Base-by-base conservation (phyloP, 2,888 invertebrate genomes). In the Dryobota labecula region DNA sequence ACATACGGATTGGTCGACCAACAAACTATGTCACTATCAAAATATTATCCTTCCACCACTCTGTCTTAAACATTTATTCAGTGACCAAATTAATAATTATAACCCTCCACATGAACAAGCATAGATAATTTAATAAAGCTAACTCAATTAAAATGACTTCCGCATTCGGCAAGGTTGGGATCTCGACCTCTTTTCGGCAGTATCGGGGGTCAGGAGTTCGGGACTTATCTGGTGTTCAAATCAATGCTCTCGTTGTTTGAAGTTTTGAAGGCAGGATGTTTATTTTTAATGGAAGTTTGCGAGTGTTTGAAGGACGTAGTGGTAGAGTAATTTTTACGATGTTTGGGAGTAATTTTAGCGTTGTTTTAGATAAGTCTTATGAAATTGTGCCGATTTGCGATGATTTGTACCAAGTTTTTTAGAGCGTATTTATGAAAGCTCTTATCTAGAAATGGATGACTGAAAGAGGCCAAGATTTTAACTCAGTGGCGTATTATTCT, bases 181-280 rank as follows among this genome's bases (percentile, higher is more conserved):
- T 53, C 49, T 51, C 74, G 81, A 49, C 80, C 85, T 71, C 70
- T 71, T 84, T 85, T 81, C 69, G 76, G 69, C 61, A 63, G 57
- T 86, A 78, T 81, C 86, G 43, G 49, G 79, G 85, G 85, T 86
- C 85, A 76, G 45, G 54, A 68, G 75, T 76, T 79, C 83, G 79
- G 51, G 64, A 70, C 57, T 72, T 85, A 85, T 85, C 83, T 71
- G 56, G 61, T 51, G 47, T 56, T 51, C 62, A 49, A 66, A 73
- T 84, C 76, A 86, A 86, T 73, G 63, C 73, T 45, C 36, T 49
- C 65, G 51, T 86, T 86, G 86, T 84, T 62, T 58, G 73, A 67
- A 18, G n/a, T 64, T 76, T 65, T 63, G 2, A 47, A 62, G 51
- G 3, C 47, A 24, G 69, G 77, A 77, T 64, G 78, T 64, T 80